Base-by-base conservation (phyloP, 2,797 vertebrate species). In the Dermochelys coriacea region DNA sequence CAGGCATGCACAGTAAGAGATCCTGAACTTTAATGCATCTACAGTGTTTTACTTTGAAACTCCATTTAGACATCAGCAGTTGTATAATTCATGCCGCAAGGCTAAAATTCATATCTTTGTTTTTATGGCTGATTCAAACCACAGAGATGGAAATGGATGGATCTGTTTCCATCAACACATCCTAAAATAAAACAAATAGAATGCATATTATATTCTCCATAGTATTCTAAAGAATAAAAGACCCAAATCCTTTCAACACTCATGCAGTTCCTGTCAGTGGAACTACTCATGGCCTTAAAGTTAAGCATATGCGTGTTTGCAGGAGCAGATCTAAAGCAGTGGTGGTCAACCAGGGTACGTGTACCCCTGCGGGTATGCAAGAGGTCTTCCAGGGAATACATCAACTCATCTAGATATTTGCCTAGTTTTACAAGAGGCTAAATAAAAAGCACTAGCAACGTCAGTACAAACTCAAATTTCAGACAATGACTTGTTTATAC, bases 211-310 rank as follows among this genome's bases (percentile, higher is more conserved):
- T 57, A n/a, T 59, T 91, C 83, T 78, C 49, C 15, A 21, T 57
- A 41, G 86, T 75, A 75, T 41, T 55, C 8, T 74, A 52, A 93
- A 23, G 86, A 74, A n/a, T 12, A 64, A 75, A 75, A 89, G 41
- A 85, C 57, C 49, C 27, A 18, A 92, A 16, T 3, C 8, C 6
- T 12, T 68, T 27, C 54, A 52, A 21, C 6, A 71, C 49, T 14
- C 14, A 7, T 3, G 1, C 34, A 45, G 81, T 77, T 55, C 50
- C 84, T 84, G 57, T 77, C 3, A 50, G 50, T 0, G 0, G 0
- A 12, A 49, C 5, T 85, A 55, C 57, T 3, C 74, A 6, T 89
- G 83, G 41, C 14, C n/a, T 54, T 86, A 68, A 89, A 68, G 8
- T 68, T 68, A 68, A 68, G 78, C 2, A 4, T 29, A 31, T 1